These are phyloP conservation scores for Anoplolepis gracilipes DNA, from an alignment of 1,140 invertebrate species.

Conservation along the genomic window DNA sequence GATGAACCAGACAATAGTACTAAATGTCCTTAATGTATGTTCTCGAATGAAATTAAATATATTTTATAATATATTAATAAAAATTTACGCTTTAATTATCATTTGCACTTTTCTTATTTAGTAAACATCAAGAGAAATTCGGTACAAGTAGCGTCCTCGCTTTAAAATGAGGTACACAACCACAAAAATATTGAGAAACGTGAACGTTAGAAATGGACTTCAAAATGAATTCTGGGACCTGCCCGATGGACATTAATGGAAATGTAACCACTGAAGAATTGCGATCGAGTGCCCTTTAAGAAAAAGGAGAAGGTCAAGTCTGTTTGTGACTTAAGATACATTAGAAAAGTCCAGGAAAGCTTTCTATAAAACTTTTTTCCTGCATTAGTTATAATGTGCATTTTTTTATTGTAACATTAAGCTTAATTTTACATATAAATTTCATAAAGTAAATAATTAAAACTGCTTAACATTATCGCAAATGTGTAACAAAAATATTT, in stretches of 20 bases:
- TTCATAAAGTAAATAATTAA: background rate
- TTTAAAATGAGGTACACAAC: background rate
- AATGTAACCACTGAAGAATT: constrained; percentile 4
- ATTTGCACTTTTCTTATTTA: too few relatives aligned
- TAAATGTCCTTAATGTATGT: too few relatives aligned
- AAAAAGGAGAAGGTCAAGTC: constrained; percentile 5
- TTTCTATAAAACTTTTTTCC: constrained; percentile 38
- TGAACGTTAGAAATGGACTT: constrained; percentile 14
- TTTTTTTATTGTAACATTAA: constrained; percentile 9
- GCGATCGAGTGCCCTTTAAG: constrained; percentile 32
- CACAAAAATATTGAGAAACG: constrained; percentile 5
- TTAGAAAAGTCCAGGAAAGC: constrained; percentile 8
- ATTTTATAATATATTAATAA: too few relatives aligned
- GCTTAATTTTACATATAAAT: constrained; percentile 12
- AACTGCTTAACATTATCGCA: background rate
- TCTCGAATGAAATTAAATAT: too few relatives aligned
- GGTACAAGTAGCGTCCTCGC: background rate
- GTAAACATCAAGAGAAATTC: background rate
- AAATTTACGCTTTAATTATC: too few relatives aligned
- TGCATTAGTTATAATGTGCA: background rate
- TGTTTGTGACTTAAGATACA: constrained; percentile 20
- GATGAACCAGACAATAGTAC: too few relatives aligned
- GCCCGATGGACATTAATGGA: constrained; percentile 31
- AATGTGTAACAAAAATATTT: background rate
- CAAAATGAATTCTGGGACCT: background rate